These are phyloP conservation scores for Napeogenes inachia DNA, from an alignment of 2,888 invertebrate species.

Conservation along the genomic window DNA sequence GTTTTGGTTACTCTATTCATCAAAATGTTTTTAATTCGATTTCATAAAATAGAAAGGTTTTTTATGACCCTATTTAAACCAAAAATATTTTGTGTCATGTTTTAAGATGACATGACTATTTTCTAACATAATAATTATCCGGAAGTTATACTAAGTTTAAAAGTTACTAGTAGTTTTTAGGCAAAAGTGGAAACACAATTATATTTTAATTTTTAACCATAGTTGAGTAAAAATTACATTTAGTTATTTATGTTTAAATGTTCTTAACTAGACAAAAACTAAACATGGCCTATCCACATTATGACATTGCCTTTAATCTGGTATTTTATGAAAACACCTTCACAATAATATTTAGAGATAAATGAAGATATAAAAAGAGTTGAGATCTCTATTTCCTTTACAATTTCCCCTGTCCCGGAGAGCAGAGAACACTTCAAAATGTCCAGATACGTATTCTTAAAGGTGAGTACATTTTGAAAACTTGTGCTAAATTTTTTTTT, in stretches of 20 bases:
- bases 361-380: constrained; percentile 56
- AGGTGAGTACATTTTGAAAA: constrained; percentile 20
- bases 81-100: too few relatives aligned
- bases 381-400: constrained; percentile 38
- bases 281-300: constrained; percentile 37
- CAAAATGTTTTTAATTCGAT: too few relatives aligned
- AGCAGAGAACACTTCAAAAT: constrained; percentile 17
- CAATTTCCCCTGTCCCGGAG: background rate
- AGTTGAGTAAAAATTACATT: too few relatives aligned
- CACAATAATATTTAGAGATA: constrained; percentile 51
- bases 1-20: background rate
- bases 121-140: too few relatives aligned
- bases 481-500: too few relatives aligned
- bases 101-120: too few relatives aligned
- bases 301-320: constrained; percentile 40
- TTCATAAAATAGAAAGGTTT: too few relatives aligned
- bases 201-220: background rate
- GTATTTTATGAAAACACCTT: constrained; percentile 51
- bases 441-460: constrained; percentile 20
- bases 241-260: too few relatives aligned
- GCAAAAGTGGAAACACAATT: background rate
- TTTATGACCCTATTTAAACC: too few relatives aligned
- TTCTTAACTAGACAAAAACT: background rate
- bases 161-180: too few relatives aligned
- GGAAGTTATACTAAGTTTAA: too few relatives aligned